Evolutionary conservation across 1,140 invertebrate species (phyloP).

Genomic region (Drosophila rhopaloa): DNA sequence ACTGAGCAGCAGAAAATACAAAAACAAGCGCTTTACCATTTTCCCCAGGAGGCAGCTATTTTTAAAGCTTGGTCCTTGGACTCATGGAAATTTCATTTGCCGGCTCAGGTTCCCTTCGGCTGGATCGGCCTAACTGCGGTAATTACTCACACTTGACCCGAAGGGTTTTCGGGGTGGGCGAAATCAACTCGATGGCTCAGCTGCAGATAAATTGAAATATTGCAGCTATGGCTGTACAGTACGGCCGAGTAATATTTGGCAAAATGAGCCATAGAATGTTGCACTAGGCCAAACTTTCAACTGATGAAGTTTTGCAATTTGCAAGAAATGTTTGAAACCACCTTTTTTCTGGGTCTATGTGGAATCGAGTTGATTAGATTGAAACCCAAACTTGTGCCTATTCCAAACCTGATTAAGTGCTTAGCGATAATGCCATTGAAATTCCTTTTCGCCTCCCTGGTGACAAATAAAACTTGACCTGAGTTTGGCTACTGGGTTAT

Average conservation of each 20-base stretch:
- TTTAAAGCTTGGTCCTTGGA: constrained; percentile 51
- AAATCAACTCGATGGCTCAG: constrained; percentile 34
- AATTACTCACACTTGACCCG: constrained; percentile 79
- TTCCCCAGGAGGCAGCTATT: constrained; percentile 54
- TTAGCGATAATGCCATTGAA: constrained; percentile 11
- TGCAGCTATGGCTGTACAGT: background rate
- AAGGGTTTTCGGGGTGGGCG: constrained; percentile 22
- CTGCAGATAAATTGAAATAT: constrained; percentile 52
- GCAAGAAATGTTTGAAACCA: background rate
- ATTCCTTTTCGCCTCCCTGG: constrained; percentile 14
- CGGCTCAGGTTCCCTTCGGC: constrained; percentile 46
- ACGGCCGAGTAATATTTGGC: background rate
- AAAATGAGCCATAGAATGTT: constrained; percentile 1
- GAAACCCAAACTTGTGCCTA: constrained; percentile 3
- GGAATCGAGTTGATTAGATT: constrained; percentile 40
- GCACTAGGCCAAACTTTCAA: constrained; percentile 3
- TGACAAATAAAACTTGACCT: constrained; percentile 55
- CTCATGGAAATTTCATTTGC: constrained; percentile 58
- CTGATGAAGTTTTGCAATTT: constrained; percentile 42
- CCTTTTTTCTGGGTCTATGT: constrained; percentile 8
- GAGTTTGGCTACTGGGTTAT: constrained; percentile 50
- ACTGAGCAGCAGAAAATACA: constrained; percentile 27
- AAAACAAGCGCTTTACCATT: constrained; percentile 22
- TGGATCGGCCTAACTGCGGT: constrained; percentile 58
- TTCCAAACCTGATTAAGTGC: constrained; percentile 33